A percentile compares a stretch with the other conserved stretches of the same genome.
phyloP scores from a whole-genome alignment of 2,113 vertebrate genomes.

The Halichoerus grypus region DNA sequence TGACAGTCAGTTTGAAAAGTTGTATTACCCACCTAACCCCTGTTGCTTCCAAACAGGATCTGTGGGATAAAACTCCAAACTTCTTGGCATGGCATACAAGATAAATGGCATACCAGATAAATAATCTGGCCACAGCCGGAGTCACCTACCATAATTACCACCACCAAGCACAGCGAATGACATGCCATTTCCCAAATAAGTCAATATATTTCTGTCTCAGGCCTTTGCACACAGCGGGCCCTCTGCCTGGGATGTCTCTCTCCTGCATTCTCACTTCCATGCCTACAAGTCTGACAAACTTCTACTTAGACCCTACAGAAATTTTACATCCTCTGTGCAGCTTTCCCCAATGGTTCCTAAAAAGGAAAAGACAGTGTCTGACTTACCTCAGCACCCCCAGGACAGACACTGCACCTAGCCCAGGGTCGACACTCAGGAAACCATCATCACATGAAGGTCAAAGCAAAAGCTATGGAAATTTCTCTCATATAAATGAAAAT shows the following conservation, averaged over 20 bases:
- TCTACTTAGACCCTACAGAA: not conserved
- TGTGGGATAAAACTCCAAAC: not conserved
- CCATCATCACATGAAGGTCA: not conserved
- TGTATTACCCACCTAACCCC: not conserved
- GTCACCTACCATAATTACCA: not conserved
- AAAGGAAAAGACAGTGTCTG: not conserved
- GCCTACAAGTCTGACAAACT: not conserved
- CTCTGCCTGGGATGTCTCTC: not conserved
- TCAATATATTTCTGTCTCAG: not conserved
- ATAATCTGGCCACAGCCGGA: not conserved
- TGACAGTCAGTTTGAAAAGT: not conserved
- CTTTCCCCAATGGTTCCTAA: not conserved
- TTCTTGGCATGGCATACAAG: not conserved
- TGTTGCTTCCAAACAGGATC: not conserved
- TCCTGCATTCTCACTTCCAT: not conserved
- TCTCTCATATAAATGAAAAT: not conserved
- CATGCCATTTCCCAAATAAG: not conserved
- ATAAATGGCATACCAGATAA: no score
- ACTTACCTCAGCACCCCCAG: not conserved
- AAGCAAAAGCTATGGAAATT: not conserved
- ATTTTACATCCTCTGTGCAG: not conserved
- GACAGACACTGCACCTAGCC: accelerated
- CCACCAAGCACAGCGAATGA: not conserved
- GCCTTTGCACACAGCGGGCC: not conserved
- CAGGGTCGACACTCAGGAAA: not conserved